Base-by-base conservation (phyloP, 2,888 invertebrate genomes). In the Drosophila infuscata region DNA sequence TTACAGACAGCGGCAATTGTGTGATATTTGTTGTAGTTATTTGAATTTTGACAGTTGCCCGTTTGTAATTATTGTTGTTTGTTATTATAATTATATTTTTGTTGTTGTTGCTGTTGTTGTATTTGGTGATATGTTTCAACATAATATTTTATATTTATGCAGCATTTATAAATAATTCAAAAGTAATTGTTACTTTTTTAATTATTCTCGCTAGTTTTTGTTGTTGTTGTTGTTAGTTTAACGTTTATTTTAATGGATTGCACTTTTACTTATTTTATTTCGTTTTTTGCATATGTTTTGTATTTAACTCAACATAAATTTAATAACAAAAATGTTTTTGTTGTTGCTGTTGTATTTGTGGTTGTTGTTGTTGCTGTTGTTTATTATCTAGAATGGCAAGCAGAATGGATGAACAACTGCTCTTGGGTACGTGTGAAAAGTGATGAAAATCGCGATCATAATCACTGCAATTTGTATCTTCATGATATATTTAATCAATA, bases 301-400 rank as follows among this genome's bases (percentile, higher is more conserved):
- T 65, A 70, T 89, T 82, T 78, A 89, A 87, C 76, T 89, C 91
- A 91, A 90, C 90, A 88, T 90, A 90, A 91, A 91, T 85, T 76
- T 81, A 81, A 81, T 83, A 87, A 90, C 84, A 85, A 81, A 91
- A 87, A 85, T 85, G 70, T 88, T 81, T 73, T 79, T 79, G 80
- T 59, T 83, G 83, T 67, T 83, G 82, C 38, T 70, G 76, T 64
- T 73, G 67, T 62, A 70, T 62, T 43, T 77, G 72, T 41, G 70
- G 63, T 48, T 60, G 58, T 46, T 67, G 53, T 65, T 72, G 74
- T 73, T 46, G 46, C 46, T 77, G 74, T 70, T 83, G 69, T 82
- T 88, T 74, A 57, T 81, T 88, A 83, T 85, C 85, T 89, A 81
- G 59, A 86, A 70, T 68, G 62, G 59, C 56, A 70, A 75, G 70